These are phyloP conservation scores for Thamnophis sirtalis DNA, from an alignment of 2,113 vertebrate species.

Conservation along the genomic window DNA sequence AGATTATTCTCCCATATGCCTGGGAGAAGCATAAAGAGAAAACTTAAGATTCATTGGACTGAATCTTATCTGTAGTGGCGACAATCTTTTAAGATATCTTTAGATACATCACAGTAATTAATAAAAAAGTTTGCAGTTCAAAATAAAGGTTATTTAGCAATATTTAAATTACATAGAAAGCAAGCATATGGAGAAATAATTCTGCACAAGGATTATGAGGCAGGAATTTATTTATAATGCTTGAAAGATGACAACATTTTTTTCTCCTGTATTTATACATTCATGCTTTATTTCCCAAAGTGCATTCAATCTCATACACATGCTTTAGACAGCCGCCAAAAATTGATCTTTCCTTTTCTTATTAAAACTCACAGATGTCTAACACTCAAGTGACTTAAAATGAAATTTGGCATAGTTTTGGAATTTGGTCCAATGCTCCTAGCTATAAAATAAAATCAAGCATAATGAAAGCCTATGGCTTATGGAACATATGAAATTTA, in stretches of 20 bases:
- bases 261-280: neutral
- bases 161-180: neutral
- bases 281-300: neutral
- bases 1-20: neutral
- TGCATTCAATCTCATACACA: neutral
- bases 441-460: neutral
- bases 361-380: neutral
- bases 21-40: neutral
- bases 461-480: constrained; percentile 1
- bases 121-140: neutral
- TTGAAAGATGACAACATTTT: neutral
- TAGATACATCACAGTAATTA: neutral
- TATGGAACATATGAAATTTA: neutral
- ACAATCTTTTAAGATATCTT: neutral
- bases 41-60: neutral
- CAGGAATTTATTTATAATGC: neutral
- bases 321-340: neutral
- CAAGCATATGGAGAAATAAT: neutral
- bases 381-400: neutral
- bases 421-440: neutral
- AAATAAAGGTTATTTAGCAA: neutral
- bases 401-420: neutral
- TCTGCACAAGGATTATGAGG: neutral
- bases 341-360: constrained; percentile 4
- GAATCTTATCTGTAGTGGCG: neutral